Base-by-base conservation (phyloP, 2,888 invertebrate genomes). In the Reticulitermes lucifugus region DNA sequence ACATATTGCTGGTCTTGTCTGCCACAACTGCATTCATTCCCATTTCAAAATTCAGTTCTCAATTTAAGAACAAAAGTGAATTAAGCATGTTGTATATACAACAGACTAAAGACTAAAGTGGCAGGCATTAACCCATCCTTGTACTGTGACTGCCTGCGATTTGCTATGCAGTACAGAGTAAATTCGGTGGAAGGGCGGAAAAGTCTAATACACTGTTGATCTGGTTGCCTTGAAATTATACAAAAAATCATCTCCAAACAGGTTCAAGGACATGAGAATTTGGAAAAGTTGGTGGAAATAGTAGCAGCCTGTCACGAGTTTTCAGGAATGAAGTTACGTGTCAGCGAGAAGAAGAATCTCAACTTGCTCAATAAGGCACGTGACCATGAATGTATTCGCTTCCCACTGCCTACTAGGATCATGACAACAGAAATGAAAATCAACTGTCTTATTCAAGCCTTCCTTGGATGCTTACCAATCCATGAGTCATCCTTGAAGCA, bases 361-460 rank as follows among this genome's bases (percentile, higher is more conserved):
- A 96, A 96, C 89, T 89, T 92, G 0, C 91, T 96, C 7, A 96
- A 96, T 89, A 93, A 93, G 88, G 94, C 93, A 89, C 93, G 93
- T 88, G 90, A 90, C 80, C 90, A 90, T 86, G 89, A 91, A 85
- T 93, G 94, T 0, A 94, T 96, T 86, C 92, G 96, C 14, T 96
- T 93, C 90, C 95, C 95, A 1, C 92, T 96, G 90, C 92, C 92
- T 87, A 96, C 96, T 77, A 94, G 93, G 90, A 95, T 96, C 77
- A 94, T 92, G 89, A 94, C 94, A 1, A 91, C 93, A 83, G 94
- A 94, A 88, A 95, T 95, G 94, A 96, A 96, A 91, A 92, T 96
- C n/a, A 95, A 94, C 89, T 95, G 95, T 89, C 90, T 96, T 82
- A 94, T 96, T 86, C 96, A 96, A 92, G 95, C 96, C 0, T 91